phyloP scores from a whole-genome alignment of 1,140 invertebrate species.

The Lanistes nyassanus region DNA sequence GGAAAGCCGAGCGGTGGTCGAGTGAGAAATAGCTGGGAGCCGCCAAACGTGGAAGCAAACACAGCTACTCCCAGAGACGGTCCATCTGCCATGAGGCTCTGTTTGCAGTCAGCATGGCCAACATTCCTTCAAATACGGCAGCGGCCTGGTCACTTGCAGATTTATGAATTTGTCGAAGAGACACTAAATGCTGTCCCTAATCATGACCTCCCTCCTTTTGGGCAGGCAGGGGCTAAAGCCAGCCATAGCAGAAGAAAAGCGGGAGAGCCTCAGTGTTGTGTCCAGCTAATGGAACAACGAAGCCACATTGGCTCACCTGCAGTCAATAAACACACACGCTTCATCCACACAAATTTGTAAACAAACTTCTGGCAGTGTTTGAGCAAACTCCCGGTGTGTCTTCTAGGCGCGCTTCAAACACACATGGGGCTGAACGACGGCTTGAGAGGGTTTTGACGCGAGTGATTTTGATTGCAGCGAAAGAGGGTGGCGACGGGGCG shows the following conservation, averaged over 20 bases:
- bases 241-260: neutral
- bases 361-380: conserved; percentile 13
- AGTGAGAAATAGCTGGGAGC: neutral
- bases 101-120: conserved; percentile 14
- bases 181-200: conserved; percentile 1
- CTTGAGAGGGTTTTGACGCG: too few relatives aligned
- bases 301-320: conserved; percentile 19
- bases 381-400: too few relatives aligned
- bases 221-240: neutral
- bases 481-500: too few relatives aligned
- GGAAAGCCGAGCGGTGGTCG: neutral
- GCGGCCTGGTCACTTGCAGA: neutral
- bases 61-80: conserved; percentile 4
- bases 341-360: conserved; percentile 26
- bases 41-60: neutral
- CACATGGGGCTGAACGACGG: too few relatives aligned
- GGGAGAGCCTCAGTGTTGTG: neutral
- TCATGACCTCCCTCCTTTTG: conserved; percentile 8
- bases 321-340: conserved; percentile 12
- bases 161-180: conserved; percentile 21
- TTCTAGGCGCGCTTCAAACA: too few relatives aligned
- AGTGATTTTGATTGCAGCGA: too few relatives aligned
- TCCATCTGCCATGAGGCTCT: conserved; percentile 5
- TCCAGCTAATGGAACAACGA: conserved; percentile 18
- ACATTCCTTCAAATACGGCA: conserved; percentile 9